These are phyloP conservation scores for Catajapyx aquilonaris DNA, from an alignment of 1,140 invertebrate species.

Conservation along the genomic window DNA sequence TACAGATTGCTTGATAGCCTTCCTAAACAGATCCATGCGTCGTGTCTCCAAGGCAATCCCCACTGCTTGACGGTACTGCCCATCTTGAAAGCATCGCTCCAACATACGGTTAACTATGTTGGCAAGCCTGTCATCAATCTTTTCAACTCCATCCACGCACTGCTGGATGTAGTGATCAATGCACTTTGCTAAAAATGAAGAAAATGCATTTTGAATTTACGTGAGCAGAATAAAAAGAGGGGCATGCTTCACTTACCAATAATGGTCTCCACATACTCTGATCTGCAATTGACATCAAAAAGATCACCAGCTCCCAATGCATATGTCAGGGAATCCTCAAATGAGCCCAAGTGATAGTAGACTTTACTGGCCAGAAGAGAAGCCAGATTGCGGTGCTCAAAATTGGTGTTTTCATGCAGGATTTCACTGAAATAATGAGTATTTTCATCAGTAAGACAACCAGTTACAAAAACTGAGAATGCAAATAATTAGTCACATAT, in stretches of 20 bases:
- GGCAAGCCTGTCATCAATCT: constrained; percentile 74
- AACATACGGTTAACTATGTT: constrained; percentile 95
- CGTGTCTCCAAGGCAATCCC: constrained; percentile 87
- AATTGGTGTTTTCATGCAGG: constrained; percentile 76
- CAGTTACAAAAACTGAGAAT: constrained; percentile 7
- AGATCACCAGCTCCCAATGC: constrained; percentile 78
- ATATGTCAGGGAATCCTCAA: constrained; percentile 86
- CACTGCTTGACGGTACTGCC: constrained; percentile 79
- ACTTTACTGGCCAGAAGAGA: constrained; percentile 96
- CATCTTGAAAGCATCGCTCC: constrained; percentile 68
- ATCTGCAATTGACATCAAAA: constrained; percentile 80
- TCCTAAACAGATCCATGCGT: constrained; percentile 87
- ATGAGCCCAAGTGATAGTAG: constrained; percentile 91
- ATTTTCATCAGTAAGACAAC: constrained; percentile 1
- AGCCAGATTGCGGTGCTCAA: constrained; percentile 73
- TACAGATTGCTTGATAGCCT: constrained; percentile 68
- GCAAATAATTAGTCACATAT: constrained; percentile 2
- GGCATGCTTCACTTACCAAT: constrained; percentile 37
- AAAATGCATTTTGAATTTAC: constrained; percentile 2
- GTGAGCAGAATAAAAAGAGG: too few relatives aligned
- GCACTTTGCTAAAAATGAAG: constrained; percentile 48
- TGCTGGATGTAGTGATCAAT: constrained; percentile 88
- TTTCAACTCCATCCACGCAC: constrained; percentile 39
- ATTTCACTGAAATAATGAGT: constrained; percentile 58
- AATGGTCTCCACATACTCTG: constrained; percentile 92